Conservation (phyloP, 2,888 invertebrate genomes). For the Ochropleura plecta region DNA sequence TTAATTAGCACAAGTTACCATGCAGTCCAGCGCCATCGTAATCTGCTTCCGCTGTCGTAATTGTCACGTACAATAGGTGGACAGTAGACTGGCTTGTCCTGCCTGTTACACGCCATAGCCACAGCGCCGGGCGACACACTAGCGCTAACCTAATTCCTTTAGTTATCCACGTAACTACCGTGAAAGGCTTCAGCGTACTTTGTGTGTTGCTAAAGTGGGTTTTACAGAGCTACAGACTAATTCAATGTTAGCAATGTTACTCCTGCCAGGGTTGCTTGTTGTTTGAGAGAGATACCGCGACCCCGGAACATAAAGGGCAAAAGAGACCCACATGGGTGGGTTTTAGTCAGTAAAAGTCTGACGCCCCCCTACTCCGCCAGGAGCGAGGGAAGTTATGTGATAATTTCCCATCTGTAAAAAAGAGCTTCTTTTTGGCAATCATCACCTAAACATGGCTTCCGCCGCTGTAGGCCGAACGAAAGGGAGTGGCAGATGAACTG, state of each 20-base stretch:
- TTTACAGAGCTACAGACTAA: background rate
- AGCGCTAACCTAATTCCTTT: slow-evolving; percentile 44
- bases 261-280: background rate
- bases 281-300: no score
- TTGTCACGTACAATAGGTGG: background rate
- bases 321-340: no score
- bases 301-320: no score
- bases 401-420: no score
- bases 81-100: background rate
- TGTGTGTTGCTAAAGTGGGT: slow-evolving; percentile 15
- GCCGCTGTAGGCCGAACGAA: no score
- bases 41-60: slow-evolving; percentile 28
- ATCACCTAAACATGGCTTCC: no score
- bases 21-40: background rate
- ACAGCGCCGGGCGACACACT: background rate
- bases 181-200: slow-evolving; percentile 25
- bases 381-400: no score
- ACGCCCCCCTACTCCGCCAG: no score
- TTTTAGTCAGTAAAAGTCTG: no score
- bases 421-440: no score
- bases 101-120: background rate
- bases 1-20: slow-evolving; percentile 16
- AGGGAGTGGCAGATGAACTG: no score
- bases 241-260: background rate
- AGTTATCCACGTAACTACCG: slow-evolving; percentile 12